Percentiles rank a stretch among this genome's conserved stretches.
Evolutionary conservation across 37 sponge, comb jelly and placozoan genomes (phyloP).

Genomic region (Diacarnus erythraeanus): DNA sequence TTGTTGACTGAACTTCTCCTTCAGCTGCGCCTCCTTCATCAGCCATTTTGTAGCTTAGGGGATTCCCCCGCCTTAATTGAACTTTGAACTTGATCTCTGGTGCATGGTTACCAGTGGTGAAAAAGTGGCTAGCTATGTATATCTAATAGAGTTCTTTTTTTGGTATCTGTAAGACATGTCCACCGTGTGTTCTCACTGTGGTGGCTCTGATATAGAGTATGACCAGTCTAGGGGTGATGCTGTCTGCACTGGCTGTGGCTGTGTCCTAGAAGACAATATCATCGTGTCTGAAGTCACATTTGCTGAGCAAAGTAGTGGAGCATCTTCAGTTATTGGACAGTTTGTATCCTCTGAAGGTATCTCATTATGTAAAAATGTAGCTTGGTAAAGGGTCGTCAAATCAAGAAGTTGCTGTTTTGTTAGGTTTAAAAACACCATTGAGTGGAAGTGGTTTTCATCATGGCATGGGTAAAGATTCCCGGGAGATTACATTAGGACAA

Average conservation of each 20-base stretch:
- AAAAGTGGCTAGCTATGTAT: too few relatives aligned
- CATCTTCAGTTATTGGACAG: constrained; percentile 87
- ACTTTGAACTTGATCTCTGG: too few relatives aligned
- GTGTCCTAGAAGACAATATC: constrained; percentile 94
- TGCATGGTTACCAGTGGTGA: too few relatives aligned
- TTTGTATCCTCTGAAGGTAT: constrained; percentile 90
- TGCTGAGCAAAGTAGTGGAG: constrained; percentile 83
- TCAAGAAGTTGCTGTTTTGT: background rate
- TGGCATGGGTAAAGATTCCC: constrained; percentile 77
- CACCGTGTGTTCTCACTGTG: constrained; percentile 85
- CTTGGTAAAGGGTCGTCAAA: background rate
- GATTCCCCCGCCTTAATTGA: too few relatives aligned
- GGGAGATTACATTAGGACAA: constrained; percentile 80
- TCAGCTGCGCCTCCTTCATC: too few relatives aligned
- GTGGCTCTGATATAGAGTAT: constrained; percentile 90
- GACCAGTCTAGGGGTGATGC: constrained; percentile 93
- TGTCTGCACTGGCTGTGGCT: constrained; percentile 94
- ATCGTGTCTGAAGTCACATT: constrained; percentile 92
- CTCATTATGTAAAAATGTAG: background rate
- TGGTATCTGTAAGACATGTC: too few relatives aligned
- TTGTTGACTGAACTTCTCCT: too few relatives aligned
- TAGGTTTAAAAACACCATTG: constrained; percentile 40
- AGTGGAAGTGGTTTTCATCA: constrained; percentile 63
- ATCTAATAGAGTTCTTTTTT: too few relatives aligned
- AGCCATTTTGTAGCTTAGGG: too few relatives aligned